Evolutionary conservation across 2,888 invertebrate species (phyloP).

Genomic region (Heliothis peltigera): DNA sequence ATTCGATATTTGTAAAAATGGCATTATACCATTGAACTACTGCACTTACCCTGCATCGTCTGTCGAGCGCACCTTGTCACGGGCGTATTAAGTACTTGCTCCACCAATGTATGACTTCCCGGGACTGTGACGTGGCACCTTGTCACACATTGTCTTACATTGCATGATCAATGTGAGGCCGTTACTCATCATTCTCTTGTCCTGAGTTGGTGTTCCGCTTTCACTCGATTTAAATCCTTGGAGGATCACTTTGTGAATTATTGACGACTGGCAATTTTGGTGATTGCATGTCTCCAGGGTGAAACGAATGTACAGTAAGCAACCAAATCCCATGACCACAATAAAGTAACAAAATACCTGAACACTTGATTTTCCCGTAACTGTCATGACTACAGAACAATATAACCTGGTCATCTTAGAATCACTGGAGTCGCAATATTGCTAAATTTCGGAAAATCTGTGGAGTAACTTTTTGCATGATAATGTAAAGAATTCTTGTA

Average conservation of each 20-base stretch:
- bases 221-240: not conserved
- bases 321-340: no score
- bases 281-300: not conserved
- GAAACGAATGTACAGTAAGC: no score
- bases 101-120: slow-evolving; percentile 51
- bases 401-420: no score
- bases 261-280: not conserved
- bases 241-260: not conserved
- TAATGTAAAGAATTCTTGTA: no score
- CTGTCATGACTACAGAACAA: no score
- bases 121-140: slow-evolving; percentile 35
- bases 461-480: no score
- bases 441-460: no score
- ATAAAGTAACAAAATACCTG: no score
- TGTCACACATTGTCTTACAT: slow-evolving; percentile 23
- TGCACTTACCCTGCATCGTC: slow-evolving; percentile 8
- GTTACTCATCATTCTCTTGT: slow-evolving; percentile 14
- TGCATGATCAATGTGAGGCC: slow-evolving; percentile 8
- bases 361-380: no score
- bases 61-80: slow-evolving; percentile 34
- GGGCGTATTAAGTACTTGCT: slow-evolving; percentile 34
- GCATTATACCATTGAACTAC: slow-evolving; percentile 13
- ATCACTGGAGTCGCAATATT: no score
- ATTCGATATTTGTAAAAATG: no score
- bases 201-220: slow-evolving; percentile 17